Percentiles rank a stretch among this genome's conserved stretches.
Evolutionary conservation across 2,113 vertebrate species (phyloP).

Genomic region (Tichodroma muraria): DNA sequence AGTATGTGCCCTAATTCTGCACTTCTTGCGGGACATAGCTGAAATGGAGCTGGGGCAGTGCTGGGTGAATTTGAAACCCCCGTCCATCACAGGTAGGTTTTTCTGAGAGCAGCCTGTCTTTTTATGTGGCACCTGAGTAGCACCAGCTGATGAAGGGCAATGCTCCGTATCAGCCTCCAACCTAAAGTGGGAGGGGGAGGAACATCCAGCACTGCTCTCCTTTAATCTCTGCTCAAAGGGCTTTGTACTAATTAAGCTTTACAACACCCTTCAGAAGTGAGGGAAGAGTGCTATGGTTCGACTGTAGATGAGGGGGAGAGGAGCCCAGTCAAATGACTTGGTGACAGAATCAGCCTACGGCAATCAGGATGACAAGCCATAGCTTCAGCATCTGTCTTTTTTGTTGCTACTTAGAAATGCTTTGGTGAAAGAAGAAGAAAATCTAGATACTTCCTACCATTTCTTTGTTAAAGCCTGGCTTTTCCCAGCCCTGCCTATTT

Average conservation of each 20-base stretch:
- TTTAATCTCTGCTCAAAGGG: not conserved
- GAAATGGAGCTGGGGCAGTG: not conserved
- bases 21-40: not conserved
- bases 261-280: not conserved
- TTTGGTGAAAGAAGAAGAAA: not conserved
- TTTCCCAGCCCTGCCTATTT: not conserved
- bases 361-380: not conserved
- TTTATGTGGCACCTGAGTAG: accelerated
- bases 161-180: not conserved
- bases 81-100: not conserved
- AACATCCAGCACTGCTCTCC: not conserved
- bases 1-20: not conserved
- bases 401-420: not conserved
- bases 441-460: not conserved
- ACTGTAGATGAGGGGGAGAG: not conserved
- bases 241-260: constrained; percentile 9
- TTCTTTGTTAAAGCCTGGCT: not conserved
- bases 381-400: not conserved
- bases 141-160: not conserved
- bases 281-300: not conserved
- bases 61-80: not conserved
- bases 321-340: not conserved
- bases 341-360: not conserved
- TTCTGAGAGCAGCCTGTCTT: not conserved
- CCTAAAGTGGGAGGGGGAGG: accelerated